These are phyloP conservation scores for Glaucopsyche alexis DNA, from an alignment of 2,888 invertebrate genomes.

Conservation along the genomic window DNA sequence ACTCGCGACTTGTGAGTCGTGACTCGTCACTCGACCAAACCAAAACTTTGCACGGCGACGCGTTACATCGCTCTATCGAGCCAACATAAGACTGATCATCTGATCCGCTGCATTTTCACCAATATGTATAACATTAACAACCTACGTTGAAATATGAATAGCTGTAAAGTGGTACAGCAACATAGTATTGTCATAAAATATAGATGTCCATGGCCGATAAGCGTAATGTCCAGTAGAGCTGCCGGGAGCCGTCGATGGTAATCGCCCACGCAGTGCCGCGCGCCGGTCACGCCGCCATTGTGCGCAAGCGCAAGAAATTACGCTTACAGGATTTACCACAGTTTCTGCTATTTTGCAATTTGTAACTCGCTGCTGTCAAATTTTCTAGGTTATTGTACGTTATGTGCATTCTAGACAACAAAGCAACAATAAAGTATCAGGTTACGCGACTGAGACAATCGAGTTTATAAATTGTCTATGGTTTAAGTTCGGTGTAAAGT, in stretches of 20 bases:
- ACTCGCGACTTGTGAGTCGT: too few species aligned
- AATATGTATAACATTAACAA: too few species aligned
- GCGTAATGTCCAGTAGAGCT: constrained; percentile 31
- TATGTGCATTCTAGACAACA: constrained; percentile 20
- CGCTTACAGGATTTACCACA: constrained; percentile 46
- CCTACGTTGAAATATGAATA: neutral
- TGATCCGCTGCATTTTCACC: neutral
- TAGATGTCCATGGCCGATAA: constrained; percentile 31
- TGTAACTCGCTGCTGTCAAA: constrained; percentile 12
- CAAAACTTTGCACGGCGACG: neutral
- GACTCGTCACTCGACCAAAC: neutral
- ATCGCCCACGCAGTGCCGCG: constrained; percentile 47
- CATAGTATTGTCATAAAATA: constrained; percentile 27
- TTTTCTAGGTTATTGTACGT: constrained; percentile 11
- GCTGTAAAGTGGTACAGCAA: constrained; percentile 15
- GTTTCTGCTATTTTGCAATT: constrained; percentile 14
- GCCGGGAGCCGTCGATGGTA: constrained; percentile 51
- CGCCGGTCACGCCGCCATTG: constrained; percentile 69
- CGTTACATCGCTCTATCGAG: neutral
- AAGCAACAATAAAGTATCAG: neutral
- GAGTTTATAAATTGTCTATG: neutral
- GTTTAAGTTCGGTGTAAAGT: neutral
- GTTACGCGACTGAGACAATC: neutral
- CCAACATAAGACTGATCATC: neutral
- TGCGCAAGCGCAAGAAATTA: constrained; percentile 60